Percentiles rank a stretch among this genome's conserved stretches.
Evolutionary conservation across 2,797 vertebrate genomes (phyloP).

Genomic region (Fundulus diaphanus): DNA sequence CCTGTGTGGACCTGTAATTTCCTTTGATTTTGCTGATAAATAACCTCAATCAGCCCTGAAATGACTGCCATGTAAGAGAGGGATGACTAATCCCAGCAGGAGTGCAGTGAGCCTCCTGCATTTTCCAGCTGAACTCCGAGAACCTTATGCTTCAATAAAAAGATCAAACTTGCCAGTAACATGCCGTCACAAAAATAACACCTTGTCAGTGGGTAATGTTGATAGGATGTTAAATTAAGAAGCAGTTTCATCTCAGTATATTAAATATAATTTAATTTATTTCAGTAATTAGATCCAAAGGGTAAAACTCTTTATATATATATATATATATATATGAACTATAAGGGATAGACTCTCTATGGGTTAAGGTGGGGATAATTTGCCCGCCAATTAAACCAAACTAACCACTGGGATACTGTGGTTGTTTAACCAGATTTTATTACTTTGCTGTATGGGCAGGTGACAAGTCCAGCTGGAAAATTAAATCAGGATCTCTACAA

Average conservation of each 20-base stretch:
- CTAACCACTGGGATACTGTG: background rate
- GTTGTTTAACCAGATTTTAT: background rate
- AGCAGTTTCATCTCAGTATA: background rate
- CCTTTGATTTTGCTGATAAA: conserved; percentile 7
- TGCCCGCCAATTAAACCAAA: background rate
- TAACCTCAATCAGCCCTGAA: conserved; percentile 2
- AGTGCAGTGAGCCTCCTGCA: background rate
- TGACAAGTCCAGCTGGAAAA: background rate
- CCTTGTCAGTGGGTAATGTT: background rate
- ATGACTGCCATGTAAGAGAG: conserved; percentile 4
- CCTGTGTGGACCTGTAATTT: background rate
- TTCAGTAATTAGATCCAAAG: background rate
- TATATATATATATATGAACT: no score
- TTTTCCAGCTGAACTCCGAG: background rate
- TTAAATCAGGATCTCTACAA: background rate
- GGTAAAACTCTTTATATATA: background rate
- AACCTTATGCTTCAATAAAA: background rate
- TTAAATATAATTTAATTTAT: background rate
- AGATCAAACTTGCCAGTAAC: background rate
- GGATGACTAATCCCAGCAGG: conserved; percentile 10
- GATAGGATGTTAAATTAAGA: background rate
- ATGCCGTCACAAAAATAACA: background rate
- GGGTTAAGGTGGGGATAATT: background rate
- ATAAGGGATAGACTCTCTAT: background rate
- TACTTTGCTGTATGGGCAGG: background rate